A percentile compares a stretch with the other conserved stretches of the same genome.
phyloP scores from a whole-genome alignment of 2,797 vertebrate genomes.

The Anguilla pacifica region DNA sequence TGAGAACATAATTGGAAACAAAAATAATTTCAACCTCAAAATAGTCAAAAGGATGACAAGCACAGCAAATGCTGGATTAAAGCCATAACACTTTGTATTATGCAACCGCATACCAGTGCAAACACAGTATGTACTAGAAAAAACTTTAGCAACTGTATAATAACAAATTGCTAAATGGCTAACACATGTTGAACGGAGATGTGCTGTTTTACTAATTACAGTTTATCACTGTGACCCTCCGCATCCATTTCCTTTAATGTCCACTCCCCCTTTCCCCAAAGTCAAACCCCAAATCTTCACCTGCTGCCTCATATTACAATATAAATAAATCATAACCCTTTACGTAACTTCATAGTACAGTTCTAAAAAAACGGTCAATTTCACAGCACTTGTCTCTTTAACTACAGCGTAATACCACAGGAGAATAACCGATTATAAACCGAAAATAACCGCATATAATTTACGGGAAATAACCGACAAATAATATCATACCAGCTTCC shows the following conservation, averaged over 20 bases:
- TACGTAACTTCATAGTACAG: not conserved
- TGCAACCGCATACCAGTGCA: not conserved
- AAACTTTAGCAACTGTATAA: not conserved
- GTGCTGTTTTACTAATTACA: not conserved
- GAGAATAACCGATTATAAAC: not conserved
- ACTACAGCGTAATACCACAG: not conserved
- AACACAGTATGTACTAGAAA: not conserved
- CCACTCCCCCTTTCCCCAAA: not conserved
- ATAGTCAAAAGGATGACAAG: not conserved
- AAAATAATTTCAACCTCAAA: constrained; percentile 1
- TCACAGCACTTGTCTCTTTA: not conserved
- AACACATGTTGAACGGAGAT: not conserved
- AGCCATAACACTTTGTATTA: not conserved
- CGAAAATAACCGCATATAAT: not conserved
- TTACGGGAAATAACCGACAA: not conserved
- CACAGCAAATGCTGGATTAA: not conserved
- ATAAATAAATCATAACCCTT: not conserved
- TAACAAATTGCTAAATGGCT: not conserved
- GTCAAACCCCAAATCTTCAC: not conserved
- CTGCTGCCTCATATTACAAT: not conserved
- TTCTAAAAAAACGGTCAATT: not conserved
- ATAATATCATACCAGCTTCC: not conserved
- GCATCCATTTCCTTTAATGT: not conserved
- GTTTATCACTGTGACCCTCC: not conserved
- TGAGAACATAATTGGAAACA: not conserved